Conservation (phyloP, 2,113 vertebrate genomes). For the Anoplopoma fimbria region DNA sequence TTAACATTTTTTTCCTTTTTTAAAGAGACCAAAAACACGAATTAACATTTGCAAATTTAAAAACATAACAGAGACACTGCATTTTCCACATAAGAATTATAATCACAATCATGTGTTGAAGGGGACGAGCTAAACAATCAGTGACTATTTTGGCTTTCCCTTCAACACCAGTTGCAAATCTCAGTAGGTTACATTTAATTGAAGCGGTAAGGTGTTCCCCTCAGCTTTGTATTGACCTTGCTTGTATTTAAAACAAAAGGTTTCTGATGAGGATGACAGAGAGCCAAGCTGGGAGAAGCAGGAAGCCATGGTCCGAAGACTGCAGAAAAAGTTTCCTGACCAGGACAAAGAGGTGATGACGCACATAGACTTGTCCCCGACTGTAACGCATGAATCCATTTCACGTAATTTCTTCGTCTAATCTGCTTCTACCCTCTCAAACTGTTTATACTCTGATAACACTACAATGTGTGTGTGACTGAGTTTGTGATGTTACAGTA, state of each 20-base stretch:
- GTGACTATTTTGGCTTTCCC: background rate
- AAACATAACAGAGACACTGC: background rate
- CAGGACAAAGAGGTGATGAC: constrained; percentile 89
- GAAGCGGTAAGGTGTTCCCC: background rate
- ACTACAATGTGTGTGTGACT: background rate
- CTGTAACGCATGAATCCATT: background rate
- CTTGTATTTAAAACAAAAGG: constrained; percentile 22
- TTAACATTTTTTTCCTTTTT: background rate
- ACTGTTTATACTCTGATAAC: background rate
- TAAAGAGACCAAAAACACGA: background rate
- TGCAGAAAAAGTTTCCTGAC: constrained; percentile 91
- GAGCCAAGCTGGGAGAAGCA: constrained; percentile 87
- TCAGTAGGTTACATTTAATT: background rate
- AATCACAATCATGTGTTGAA: background rate
- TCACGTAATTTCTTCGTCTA: background rate
- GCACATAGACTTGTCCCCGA: background rate
- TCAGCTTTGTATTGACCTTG: background rate
- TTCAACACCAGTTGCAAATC: background rate
- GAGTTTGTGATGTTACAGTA: background rate
- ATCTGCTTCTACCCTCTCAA: background rate
- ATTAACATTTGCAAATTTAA: background rate
- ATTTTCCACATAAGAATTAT: background rate
- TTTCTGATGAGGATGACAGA: constrained; percentile 56
- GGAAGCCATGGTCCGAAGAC: constrained; percentile 88
- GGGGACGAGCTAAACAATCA: background rate